Evolutionary conservation across 2,797 vertebrate species (phyloP).

Genomic region (Acanthopagrus latus): DNA sequence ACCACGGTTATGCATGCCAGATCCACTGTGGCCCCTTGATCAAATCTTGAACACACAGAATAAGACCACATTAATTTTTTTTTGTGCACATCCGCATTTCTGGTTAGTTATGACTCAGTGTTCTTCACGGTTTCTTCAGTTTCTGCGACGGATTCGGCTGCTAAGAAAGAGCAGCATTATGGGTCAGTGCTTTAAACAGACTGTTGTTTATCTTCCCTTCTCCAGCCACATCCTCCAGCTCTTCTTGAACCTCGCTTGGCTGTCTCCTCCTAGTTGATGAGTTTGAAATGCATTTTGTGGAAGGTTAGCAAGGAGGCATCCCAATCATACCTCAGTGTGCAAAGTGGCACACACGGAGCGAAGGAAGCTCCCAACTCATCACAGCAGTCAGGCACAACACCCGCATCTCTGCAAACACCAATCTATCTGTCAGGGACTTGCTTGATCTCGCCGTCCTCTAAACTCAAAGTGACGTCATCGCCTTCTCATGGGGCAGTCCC

Average conservation of each 20-base stretch:
- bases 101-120: conserved; percentile 8
- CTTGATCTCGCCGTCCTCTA: neutral
- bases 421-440: neutral
- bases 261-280: neutral
- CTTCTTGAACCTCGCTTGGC: neutral
- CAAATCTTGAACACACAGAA: conserved; percentile 28
- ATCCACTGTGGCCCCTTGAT: conserved; percentile 22
- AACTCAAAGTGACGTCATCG: neutral
- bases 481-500: neutral
- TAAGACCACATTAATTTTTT: conserved; percentile 11
- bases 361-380: neutral
- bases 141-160: neutral
- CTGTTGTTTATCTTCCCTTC: neutral
- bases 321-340: neutral
- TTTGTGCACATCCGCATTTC: conserved; percentile 27
- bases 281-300: neutral
- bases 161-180: conserved; percentile 2
- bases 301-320: neutral
- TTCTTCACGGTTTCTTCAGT: conserved; percentile 11
- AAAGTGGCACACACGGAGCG: neutral
- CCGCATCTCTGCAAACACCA: neutral
- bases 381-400: neutral
- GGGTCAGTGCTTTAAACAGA: conserved; percentile 7
- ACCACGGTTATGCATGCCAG: conserved; percentile 29
- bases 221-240: neutral